Conservation (phyloP, 2,888 invertebrate species). For the Drosophila cognata region DNA sequence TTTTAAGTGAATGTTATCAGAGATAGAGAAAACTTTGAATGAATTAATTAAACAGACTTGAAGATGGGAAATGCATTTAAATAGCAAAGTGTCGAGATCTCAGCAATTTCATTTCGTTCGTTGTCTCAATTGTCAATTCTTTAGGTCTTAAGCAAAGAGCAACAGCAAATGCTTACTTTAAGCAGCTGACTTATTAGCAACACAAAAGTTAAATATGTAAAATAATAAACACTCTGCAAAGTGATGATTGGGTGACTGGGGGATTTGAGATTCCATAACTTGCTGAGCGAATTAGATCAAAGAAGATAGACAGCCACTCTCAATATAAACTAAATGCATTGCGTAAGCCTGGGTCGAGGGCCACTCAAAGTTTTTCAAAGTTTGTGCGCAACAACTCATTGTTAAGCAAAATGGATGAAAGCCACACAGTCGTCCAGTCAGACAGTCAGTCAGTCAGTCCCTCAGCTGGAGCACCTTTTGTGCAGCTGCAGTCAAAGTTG, state of each 20-base stretch:
- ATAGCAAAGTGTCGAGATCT: not conserved
- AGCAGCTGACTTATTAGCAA: constrained; percentile 12
- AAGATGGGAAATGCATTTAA: constrained; percentile 13
- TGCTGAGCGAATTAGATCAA: constrained; percentile 57
- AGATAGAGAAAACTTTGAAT: not conserved
- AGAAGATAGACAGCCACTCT: constrained; percentile 66
- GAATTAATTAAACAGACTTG: constrained; percentile 10
- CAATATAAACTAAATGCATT: constrained; percentile 49
- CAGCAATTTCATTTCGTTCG: not conserved
- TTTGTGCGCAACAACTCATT: constrained; percentile 59
- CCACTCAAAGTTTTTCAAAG: constrained; percentile 58
- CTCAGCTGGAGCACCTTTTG: constrained; percentile 50
- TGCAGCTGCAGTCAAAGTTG: constrained; percentile 25
- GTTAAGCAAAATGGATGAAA: constrained; percentile 40
- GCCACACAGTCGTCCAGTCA: not conserved
- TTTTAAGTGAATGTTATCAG: not conserved
- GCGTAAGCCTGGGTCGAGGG: constrained; percentile 13
- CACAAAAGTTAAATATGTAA: constrained; percentile 31
- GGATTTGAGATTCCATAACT: constrained; percentile 1
- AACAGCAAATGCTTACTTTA: not conserved
- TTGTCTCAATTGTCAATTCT: not conserved
- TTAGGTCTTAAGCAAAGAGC: not conserved
- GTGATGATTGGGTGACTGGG: constrained; percentile 2
- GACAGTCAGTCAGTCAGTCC: not conserved
- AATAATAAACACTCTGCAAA: constrained; percentile 32